Conservation (phyloP, 2,888 invertebrate genomes). For the Caenorhabditis sp. region DNA sequence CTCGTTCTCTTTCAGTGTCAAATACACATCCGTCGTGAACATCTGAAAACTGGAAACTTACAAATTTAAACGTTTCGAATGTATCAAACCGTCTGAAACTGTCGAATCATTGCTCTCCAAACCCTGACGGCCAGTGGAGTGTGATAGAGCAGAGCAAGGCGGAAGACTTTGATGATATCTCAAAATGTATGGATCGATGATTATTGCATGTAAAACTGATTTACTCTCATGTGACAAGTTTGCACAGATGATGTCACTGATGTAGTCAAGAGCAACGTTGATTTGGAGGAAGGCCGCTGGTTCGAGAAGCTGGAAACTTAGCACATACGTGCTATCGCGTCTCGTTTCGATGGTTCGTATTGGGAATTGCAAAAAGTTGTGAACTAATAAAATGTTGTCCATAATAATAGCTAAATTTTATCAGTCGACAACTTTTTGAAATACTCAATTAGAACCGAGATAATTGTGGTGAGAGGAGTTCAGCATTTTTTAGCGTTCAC, state of each 20-base stretch:
- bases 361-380: too few relatives aligned
- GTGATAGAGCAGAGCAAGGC: slow-evolving; percentile 45
- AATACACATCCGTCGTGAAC: slow-evolving; percentile 44
- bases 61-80: not conserved
- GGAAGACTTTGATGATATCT: slow-evolving; percentile 62
- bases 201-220: not conserved
- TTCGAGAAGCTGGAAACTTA: slow-evolving; percentile 55
- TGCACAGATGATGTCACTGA: slow-evolving; percentile 53
- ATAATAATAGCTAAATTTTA: too few relatives aligned
- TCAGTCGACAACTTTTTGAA: too few relatives aligned
- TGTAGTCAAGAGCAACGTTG: slow-evolving; percentile 47
- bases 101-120: slow-evolving; percentile 53
- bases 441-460: too few relatives aligned
- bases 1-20: slow-evolving; percentile 56
- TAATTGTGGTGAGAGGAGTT: too few relatives aligned
- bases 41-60: slow-evolving; percentile 36
- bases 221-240: slow-evolving; percentile 53
- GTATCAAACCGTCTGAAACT: slow-evolving; percentile 52
- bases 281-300: slow-evolving; percentile 64
- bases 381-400: too few relatives aligned
- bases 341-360: too few relatives aligned
- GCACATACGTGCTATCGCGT: too few relatives aligned
- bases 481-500: too few relatives aligned
- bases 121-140: slow-evolving; percentile 51
- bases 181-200: not conserved